Conservation (phyloP, 2,113 vertebrate species). For the Forbesichthys papilliferus region DNA sequence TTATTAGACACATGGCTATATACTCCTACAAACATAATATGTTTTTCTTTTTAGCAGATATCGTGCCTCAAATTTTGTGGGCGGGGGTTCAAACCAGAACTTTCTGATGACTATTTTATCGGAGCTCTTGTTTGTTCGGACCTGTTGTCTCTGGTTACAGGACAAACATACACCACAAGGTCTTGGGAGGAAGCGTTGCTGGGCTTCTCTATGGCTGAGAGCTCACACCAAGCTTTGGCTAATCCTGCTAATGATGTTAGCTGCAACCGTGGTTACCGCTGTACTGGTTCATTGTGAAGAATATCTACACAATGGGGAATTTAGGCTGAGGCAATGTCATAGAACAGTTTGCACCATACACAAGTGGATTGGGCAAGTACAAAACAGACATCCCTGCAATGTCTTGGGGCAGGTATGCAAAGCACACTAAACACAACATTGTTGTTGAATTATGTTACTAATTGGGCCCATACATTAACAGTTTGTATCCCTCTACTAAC, state of each 20-base stretch:
- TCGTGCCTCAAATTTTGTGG: background rate
- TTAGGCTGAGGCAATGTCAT: slow-evolving; percentile 48
- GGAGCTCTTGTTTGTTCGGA: slow-evolving; percentile 62
- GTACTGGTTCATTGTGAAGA: slow-evolving; percentile 25
- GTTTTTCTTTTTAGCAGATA: background rate
- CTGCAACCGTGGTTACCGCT: slow-evolving; percentile 44
- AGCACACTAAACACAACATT: slow-evolving; percentile 19
- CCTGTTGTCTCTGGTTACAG: slow-evolving; percentile 59
- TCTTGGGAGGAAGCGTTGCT: slow-evolving; percentile 55
- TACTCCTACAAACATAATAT: background rate
- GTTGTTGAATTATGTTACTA: background rate
- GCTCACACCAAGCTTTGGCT: slow-evolving; percentile 42
- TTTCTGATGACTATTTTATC: slow-evolving; percentile 10
- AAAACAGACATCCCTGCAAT: slow-evolving; percentile 15
- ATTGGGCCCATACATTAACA: slow-evolving; percentile 1
- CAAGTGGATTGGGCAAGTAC: slow-evolving; percentile 25
- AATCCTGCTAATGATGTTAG: slow-evolving; percentile 36
- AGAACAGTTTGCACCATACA: slow-evolving; percentile 43
- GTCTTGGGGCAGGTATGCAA: slow-evolving; percentile 28
- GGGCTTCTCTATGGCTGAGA: slow-evolving; percentile 58
- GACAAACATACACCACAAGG: slow-evolving; percentile 53
- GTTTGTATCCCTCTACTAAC: background rate
- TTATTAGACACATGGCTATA: background rate
- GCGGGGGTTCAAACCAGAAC: background rate
- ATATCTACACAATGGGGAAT: slow-evolving; percentile 36